These are phyloP conservation scores for Papilio dardanus DNA, from an alignment of 1,140 invertebrate species.

Conservation along the genomic window DNA sequence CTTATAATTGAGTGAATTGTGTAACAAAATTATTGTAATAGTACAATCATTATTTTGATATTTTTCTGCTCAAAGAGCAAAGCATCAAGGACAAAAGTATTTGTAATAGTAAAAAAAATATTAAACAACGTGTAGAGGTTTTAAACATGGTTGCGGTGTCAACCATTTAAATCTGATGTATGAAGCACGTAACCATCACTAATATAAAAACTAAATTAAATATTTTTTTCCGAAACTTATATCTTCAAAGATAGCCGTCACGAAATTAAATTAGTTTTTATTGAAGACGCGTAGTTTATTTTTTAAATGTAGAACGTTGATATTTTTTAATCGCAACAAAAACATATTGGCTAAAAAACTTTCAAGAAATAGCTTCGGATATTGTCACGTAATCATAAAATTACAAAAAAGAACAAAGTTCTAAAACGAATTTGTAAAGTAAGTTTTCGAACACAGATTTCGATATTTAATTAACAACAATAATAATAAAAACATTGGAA, in stretches of 20 bases:
- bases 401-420: not conserved
- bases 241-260: not conserved
- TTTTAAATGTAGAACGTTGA: not conserved
- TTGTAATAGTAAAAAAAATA: not conserved
- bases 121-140: too few species aligned
- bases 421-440: too few species aligned
- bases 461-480: too few species aligned
- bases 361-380: not conserved
- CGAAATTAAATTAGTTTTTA: not conserved
- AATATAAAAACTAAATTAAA: not conserved
- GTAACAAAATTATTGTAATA: not conserved
- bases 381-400: not conserved
- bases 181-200: not conserved
- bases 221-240: not conserved
- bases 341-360: not conserved
- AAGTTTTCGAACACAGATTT: too few species aligned
- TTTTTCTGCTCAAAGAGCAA: not conserved
- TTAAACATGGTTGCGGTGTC: too few species aligned
- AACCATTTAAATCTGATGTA: not conserved
- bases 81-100: not conserved
- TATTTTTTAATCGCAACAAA: not conserved
- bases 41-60: not conserved
- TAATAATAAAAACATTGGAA: too few species aligned
- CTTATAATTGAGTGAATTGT: not conserved
- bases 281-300: not conserved